Percentiles rank a stretch among this genome's conserved stretches.
phyloP scores from a whole-genome alignment of 2,113 vertebrate genomes.

The Seriola aureovittata region DNA sequence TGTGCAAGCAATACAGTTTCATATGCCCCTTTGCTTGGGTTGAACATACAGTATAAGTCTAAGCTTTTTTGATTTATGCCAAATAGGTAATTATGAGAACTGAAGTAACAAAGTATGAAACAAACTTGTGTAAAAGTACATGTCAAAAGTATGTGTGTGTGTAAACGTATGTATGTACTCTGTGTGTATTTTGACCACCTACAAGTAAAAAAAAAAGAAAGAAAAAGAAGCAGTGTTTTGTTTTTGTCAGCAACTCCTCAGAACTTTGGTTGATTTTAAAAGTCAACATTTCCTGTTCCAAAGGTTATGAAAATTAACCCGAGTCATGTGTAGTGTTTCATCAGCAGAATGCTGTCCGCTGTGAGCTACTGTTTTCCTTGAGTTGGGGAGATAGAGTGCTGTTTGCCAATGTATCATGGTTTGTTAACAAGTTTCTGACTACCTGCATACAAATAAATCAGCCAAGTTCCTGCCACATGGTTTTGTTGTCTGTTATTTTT shows the following conservation, averaged over 20 bases:
- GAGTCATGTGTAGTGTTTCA: conserved; percentile 38
- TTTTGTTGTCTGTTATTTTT: conserved; percentile 57
- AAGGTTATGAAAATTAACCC: conserved; percentile 43
- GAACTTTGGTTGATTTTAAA: conserved; percentile 31
- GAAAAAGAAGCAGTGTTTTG: not conserved
- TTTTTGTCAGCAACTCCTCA: conserved; percentile 42
- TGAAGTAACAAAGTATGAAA: not conserved
- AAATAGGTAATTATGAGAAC: not conserved
- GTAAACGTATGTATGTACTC: not conserved
- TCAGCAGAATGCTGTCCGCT: conserved; percentile 16
- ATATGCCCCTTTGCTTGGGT: not conserved
- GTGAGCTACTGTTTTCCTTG: conserved; percentile 44
- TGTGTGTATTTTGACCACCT: not conserved
- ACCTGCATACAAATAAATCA: conserved; percentile 48
- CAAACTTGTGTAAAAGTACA: not conserved
- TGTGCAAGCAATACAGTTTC: not conserved
- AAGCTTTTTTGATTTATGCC: not conserved
- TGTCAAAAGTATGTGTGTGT: not conserved
- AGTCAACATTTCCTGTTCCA: conserved; percentile 50
- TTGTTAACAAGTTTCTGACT: conserved; percentile 52
- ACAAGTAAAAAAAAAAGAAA: not conserved
- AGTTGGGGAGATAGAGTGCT: conserved; percentile 38
- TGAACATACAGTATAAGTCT: not conserved
- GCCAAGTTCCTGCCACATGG: conserved; percentile 35
- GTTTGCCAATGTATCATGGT: conserved; percentile 49